phyloP scores from a whole-genome alignment of 2,113 vertebrate genomes.

The Donacobius atricapilla region DNA sequence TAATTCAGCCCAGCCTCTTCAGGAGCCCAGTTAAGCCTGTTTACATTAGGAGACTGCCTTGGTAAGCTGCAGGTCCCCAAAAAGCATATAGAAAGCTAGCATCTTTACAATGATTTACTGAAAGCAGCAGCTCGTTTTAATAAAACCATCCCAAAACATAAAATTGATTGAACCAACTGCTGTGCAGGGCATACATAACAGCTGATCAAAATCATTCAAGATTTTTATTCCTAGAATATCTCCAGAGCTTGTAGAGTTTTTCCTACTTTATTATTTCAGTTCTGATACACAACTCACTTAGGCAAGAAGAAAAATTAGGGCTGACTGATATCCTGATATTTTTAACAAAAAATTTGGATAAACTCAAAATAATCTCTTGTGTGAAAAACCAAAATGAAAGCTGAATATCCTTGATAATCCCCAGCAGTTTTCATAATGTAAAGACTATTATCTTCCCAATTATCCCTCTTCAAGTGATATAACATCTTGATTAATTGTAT shows the following conservation, averaged over 20 bases:
- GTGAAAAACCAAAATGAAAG: background rate
- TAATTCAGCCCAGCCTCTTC: background rate
- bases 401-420: background rate
- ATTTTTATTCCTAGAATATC: conserved; percentile 70
- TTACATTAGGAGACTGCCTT: background rate
- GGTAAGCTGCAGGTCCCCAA: background rate
- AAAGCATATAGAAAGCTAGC: conserved; percentile 38
- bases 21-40: background rate
- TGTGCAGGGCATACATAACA: conserved; percentile 70
- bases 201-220: conserved; percentile 74
- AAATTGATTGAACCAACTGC: conserved; percentile 79
- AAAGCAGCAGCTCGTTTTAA: conserved; percentile 77
- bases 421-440: background rate
- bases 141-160: conserved; percentile 76
- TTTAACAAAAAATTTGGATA: background rate
- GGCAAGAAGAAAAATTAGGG: background rate
- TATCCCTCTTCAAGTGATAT: background rate
- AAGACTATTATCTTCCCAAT: background rate
- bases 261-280: conserved; percentile 23
- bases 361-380: background rate
- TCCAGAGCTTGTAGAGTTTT: conserved; percentile 45
- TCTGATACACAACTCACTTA: background rate
- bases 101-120: conserved; percentile 74
- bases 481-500: background rate
- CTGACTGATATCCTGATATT: background rate